Base-by-base conservation (phyloP, 2,888 invertebrate genomes). In the Carcina quercana region DNA sequence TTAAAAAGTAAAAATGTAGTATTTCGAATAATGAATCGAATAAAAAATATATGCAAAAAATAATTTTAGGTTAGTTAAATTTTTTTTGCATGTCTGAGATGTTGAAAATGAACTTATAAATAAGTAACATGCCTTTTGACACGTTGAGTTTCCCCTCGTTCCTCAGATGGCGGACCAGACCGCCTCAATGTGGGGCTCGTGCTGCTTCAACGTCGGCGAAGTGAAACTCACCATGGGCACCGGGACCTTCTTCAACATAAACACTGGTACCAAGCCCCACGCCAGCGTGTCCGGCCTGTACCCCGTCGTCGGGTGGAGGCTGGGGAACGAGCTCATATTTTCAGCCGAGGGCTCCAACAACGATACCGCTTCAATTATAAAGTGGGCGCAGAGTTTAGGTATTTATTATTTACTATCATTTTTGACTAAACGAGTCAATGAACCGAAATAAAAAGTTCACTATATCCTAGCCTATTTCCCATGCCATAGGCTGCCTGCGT, bases 191-290 rank as follows among this genome's bases (percentile, higher is more conserved):
- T 95, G 93, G 86, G 97, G 96, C 3, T 92, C 93, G 0, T 91
- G 93, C 40, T 94, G 94, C 54, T 93, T 93, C 57, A 70, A 87
- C 2, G 74, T 86, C 0, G 93, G 94, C 14, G 92, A 94, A 59
- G 86, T 95, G 1, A 97, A 96, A 62, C 79, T 96, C 2, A 96
- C 96, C 0, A 86, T 97, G 80, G 97, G 97, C 0, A 97, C 97
- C 0, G 97, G 97, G 0, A 92, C 93, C 0, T 97, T 97, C 72
- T 74, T 97, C 25, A 89, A 96, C 62, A 87, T 96, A 19, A 92
- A 95, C 59, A 95, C 96, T 0, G 94, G 93, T 0, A 43, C 55
- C 0, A 63, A 83, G 39, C 91, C 96, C 0, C 93, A 94, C 58
- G 92, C 95, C 0, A 94, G 94, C 27, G 75, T 93, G 3, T 88